Base-by-base conservation (phyloP, 2,113 vertebrate species). In the Pseudolaguvia tuberculata region DNA sequence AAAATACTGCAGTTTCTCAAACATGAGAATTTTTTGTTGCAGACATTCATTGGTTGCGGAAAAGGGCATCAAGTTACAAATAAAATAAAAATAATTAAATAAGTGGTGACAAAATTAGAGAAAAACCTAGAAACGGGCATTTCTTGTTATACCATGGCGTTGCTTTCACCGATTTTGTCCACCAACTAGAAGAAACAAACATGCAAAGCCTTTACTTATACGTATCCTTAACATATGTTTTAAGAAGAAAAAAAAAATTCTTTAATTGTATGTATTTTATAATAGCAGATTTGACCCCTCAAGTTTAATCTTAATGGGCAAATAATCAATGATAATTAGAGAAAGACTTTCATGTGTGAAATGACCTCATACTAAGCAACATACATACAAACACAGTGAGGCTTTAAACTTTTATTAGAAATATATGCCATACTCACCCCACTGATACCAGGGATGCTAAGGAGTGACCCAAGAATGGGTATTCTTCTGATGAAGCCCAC, bases 381-480 rank as follows among this genome's bases (percentile, higher is more conserved):
- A 6, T n/a, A 45, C 62, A 39, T 47, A 17, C 4, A 42, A 39
- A 61, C 18, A 18, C 2, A 20, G 29, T 9, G 15, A 25, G n/a
- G n/a, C n/a, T n/a, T n/a, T n/a, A n/a, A n/a, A n/a, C n/a, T n/a
- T n/a, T 66, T 39, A 25, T 13, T 18, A 23, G 42, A 55, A 0
- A 1, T 1, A 13, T 57, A 10, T 3, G 17, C 5, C n/a, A 13
- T 70, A 94, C 95, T 94, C 88, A 98, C 97, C 84, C 93, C 92
- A 83, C 95, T 96, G 88, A 99, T 95, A 87, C 96, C 96, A 31
- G 97, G 95, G 82, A 99, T 90, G 90, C 98, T 99, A 76, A 99
- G 88, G 81, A 99, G 87, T n/a, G 93, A 96, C 29, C 96, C 97
- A 2, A 99, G 93, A 55, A 98, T 85, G 10, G 97, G 97, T 75